These are phyloP conservation scores for Apodemus speciosus DNA, from an alignment of 2,113 vertebrate genomes.

Conservation along the genomic window DNA sequence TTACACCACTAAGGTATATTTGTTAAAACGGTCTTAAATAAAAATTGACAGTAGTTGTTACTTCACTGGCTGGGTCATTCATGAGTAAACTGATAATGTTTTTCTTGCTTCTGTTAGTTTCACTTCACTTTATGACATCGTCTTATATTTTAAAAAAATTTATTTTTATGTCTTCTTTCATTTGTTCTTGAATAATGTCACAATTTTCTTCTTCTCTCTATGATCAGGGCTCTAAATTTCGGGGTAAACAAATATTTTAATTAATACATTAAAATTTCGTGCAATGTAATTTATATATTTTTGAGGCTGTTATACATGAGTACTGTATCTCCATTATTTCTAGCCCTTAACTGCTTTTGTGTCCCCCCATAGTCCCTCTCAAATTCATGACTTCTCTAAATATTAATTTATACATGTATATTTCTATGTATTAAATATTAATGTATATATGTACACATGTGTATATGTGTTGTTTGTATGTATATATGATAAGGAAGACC, in stretches of 20 bases:
- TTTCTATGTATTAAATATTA: too few species aligned
- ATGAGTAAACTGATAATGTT: background rate
- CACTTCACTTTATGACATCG: background rate
- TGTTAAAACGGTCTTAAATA: background rate
- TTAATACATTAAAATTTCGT: background rate
- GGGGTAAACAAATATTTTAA: background rate
- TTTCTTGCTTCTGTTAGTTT: background rate
- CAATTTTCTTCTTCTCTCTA: background rate
- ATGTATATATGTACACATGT: background rate
- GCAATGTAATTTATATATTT: background rate
- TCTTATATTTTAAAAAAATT: background rate
- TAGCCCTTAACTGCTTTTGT: background rate
- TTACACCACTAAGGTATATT: background rate
- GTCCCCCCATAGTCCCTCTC: rapidly evolving
- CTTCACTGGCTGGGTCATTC: background rate
- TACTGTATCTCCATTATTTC: background rate
- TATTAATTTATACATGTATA: too few species aligned
- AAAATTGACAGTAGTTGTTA: background rate
- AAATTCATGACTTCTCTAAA: background rate
- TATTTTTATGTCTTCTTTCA: too few species aligned
- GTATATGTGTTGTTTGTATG: background rate
- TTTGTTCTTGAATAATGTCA: background rate
- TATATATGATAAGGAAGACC: background rate
- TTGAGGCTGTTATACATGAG: background rate
- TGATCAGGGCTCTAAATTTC: background rate